These are phyloP conservation scores for Ciconia boyciana DNA, from an alignment of 2,113 vertebrate genomes.

Conservation along the genomic window DNA sequence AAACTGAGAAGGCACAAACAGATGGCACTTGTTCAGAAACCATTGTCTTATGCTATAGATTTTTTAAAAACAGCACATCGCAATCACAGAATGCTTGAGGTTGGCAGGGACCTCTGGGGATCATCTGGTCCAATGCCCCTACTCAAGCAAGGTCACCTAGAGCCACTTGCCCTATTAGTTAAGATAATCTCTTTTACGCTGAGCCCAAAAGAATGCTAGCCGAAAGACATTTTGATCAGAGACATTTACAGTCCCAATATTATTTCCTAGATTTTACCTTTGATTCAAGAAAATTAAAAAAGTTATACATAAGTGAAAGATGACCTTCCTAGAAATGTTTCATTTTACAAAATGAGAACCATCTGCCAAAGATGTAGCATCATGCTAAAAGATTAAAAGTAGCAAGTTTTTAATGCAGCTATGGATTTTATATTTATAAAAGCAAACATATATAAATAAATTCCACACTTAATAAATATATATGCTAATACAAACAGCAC, in stretches of 20 bases:
- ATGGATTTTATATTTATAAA: background rate
- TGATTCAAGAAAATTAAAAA: background rate
- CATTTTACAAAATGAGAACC: background rate
- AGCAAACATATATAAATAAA: background rate
- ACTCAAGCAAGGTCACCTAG: background rate
- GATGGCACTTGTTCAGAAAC: background rate
- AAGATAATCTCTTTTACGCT: background rate
- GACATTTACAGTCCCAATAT: background rate
- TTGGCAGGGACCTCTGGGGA: background rate
- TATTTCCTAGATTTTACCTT: background rate
- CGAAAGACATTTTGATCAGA: background rate
- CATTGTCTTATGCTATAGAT: background rate
- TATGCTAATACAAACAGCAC: background rate
- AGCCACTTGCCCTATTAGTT: background rate
- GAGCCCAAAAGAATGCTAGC: background rate
- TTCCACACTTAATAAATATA: background rate
- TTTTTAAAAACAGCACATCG: background rate
- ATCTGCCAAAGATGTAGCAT: background rate
- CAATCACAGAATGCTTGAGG: background rate
- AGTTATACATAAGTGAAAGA: background rate
- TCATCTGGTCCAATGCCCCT: accelerated
- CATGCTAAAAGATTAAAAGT: background rate
- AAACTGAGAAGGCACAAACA: background rate
- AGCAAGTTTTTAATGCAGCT: background rate
- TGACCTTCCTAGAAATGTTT: background rate